A percentile compares a stretch with the other conserved stretches of the same genome.
These are phyloP conservation scores for Seladonia tumulorum DNA, from an alignment of 2,888 invertebrate species.

Conservation along the genomic window DNA sequence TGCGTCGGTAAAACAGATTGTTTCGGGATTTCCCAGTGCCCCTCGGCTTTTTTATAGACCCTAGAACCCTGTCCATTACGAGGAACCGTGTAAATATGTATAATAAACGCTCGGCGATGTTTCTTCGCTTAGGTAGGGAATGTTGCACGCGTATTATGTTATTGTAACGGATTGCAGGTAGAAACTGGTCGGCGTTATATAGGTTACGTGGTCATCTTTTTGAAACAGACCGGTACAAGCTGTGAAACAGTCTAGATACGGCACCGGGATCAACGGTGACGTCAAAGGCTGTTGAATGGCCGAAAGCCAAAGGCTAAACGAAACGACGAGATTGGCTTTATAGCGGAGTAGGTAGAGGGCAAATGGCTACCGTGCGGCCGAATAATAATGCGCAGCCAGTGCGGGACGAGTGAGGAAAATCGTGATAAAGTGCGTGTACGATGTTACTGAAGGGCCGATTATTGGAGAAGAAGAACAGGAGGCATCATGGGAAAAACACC, in stretches of 20 bases:
- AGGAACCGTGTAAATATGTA: neutral
- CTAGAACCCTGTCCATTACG: conserved; percentile 9
- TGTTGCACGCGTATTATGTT: neutral
- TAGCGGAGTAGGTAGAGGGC: conserved; percentile 72
- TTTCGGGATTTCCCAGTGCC: conserved; percentile 22
- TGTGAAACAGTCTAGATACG: conserved; percentile 33
- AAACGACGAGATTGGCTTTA: conserved; percentile 67
- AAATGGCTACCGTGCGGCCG: conserved; percentile 79
- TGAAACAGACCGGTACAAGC: neutral
- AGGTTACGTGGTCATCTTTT: neutral
- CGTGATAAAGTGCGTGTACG: conserved; percentile 71
- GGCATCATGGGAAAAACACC: conserved; percentile 80
- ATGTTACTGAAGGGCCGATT: conserved; percentile 81
- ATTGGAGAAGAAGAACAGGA: conserved; percentile 78
- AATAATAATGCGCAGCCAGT: conserved; percentile 81
- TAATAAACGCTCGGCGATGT: neutral
- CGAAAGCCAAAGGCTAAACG: conserved; percentile 77
- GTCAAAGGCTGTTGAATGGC: conserved; percentile 74
- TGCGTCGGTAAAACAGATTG: conserved; percentile 43
- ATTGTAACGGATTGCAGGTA: neutral
- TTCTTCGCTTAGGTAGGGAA: too few relatives aligned
- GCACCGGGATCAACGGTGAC: conserved; percentile 55
- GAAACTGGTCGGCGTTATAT: neutral
- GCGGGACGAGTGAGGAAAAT: conserved; percentile 64
- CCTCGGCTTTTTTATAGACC: neutral